These are phyloP conservation scores for Epizoanthus illoricatus DNA, from an alignment of 92 coral and sea anemone species.

Conservation along the genomic window DNA sequence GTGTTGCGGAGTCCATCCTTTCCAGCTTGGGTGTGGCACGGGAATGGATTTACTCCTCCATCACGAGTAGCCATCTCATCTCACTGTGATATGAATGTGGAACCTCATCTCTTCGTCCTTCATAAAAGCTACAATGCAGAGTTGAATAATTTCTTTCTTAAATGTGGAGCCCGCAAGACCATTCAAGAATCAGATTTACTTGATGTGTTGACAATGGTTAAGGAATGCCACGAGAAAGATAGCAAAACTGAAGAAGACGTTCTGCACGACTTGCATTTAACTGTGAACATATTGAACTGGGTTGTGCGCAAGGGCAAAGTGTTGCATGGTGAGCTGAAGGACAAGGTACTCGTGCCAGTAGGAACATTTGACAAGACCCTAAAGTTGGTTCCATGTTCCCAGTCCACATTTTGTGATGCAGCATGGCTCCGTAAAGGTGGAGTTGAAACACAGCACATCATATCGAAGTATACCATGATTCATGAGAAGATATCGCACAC, in stretches of 20 bases:
- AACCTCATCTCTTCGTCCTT: constrained; percentile 66
- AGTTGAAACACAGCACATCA: constrained; percentile 46
- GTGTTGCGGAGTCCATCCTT: constrained; percentile 12
- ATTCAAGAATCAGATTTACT: constrained; percentile 58
- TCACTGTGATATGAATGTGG: constrained; percentile 52
- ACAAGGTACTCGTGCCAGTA: constrained; percentile 68
- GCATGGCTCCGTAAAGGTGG: constrained; percentile 77
- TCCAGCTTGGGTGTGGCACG: constrained; percentile 87
- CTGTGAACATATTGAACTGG: constrained; percentile 79
- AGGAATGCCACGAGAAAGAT: constrained; percentile 54
- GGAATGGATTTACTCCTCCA: constrained; percentile 72
- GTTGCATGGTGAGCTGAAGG: constrained; percentile 47
- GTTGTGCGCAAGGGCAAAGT: constrained; percentile 55
- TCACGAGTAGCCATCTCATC: constrained; percentile 43
- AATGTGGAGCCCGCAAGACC: constrained; percentile 59
- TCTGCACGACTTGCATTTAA: constrained; percentile 54
- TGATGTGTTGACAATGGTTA: constrained; percentile 55
- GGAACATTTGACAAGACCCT: constrained; percentile 59
- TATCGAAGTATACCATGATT: constrained; percentile 61
- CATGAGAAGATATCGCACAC: constrained; percentile 68
- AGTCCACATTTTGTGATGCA: constrained; percentile 78
- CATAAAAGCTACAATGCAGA: constrained; percentile 48
- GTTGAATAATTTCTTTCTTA: constrained; percentile 47
- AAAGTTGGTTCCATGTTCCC: constrained; percentile 61
- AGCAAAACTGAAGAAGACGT: constrained; percentile 26